Evolutionary conservation across 2,888 invertebrate species (phyloP).

Genomic region (Beris chalybata): DNA sequence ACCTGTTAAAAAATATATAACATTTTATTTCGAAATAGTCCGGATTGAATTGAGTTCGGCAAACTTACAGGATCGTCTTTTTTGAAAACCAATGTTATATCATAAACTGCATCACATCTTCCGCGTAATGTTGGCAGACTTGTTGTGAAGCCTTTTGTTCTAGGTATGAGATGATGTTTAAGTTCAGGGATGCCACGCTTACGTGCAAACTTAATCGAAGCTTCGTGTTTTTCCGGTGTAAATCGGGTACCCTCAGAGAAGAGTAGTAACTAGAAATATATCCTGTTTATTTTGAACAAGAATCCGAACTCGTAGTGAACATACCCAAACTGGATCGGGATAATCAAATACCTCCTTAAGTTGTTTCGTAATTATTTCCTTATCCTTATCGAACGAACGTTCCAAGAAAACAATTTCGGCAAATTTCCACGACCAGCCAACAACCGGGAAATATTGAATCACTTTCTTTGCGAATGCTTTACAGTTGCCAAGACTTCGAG

Average conservation of each 20-base stretch:
- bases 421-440: conserved; percentile 97
- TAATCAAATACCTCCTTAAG: conserved; percentile 81
- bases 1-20: conserved; percentile 50
- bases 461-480: conserved; percentile 95
- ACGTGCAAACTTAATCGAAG: conserved; percentile 82
- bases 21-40: background rate
- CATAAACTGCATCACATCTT: conserved; percentile 81
- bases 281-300: no score
- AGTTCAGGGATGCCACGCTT: conserved; percentile 82
- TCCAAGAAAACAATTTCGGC: conserved; percentile 93
- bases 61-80: conserved; percentile 61
- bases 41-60: background rate
- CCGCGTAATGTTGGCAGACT: conserved; percentile 80
- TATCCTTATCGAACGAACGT: conserved; percentile 89
- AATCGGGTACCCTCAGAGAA: conserved; percentile 95
- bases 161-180: conserved; percentile 89
- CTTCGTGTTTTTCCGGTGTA: conserved; percentile 82
- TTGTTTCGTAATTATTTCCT: conserved; percentile 76
- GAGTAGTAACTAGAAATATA: conserved; percentile 67
- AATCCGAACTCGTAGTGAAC: conserved; percentile 43
- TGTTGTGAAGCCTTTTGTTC: conserved; percentile 91
- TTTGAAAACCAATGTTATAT: conserved; percentile 75
- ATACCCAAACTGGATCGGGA: conserved; percentile 88
- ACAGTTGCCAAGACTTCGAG: conserved; percentile 84
- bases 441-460: conserved; percentile 85